Base-by-base conservation (phyloP, 2,797 vertebrate genomes). In the Sphenopsis melanotis region DNA sequence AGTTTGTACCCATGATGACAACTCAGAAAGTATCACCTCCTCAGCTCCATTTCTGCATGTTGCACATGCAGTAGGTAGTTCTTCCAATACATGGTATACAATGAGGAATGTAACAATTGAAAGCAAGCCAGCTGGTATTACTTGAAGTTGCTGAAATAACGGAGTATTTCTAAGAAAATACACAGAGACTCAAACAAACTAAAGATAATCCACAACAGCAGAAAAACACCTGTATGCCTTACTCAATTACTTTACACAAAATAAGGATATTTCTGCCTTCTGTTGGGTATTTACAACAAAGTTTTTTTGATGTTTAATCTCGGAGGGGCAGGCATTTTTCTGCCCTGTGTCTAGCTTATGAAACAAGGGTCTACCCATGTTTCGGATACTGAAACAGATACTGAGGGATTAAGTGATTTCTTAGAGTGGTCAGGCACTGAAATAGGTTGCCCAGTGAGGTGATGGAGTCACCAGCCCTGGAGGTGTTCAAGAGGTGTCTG, bases 1-100 rank as follows among this genome's bases (percentile, higher is more conserved):
- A 30, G 53, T 55, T 57, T 78, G 50, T 50, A 68, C n/a, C 5
- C 21, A 14, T 39, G 46, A 75, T 19, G 21, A 39, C 29, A 68
- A 64, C 32, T 30, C 26, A 80, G 64, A 69, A 55, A 64, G n/a
- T 18, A 76, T 23, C 79, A 71, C 16, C 37, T 60, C 15, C 53
- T 75, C 8, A 24, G 57, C 42, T 72, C 30, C 17, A 55, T 26
- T 90, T 92, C 52, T 65, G 23, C 32, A 53, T 39, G 27, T 30
- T 68, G 50, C 23, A 63, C 9, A 57, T 27, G 24, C 8, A 50
- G 50, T 26, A 63, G 9, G 29, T 10, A 63, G 37, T 39, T 87
- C 64, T 47, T 53, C 26, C 23, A 36, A 21, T 26, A 49, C 0
- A 0, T 17, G 9, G 23, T 36, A 79, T 9, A 30, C 37, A 44